phyloP scores from a whole-genome alignment of 1,140 invertebrate genomes.

The Dendroctonus ponderosae region DNA sequence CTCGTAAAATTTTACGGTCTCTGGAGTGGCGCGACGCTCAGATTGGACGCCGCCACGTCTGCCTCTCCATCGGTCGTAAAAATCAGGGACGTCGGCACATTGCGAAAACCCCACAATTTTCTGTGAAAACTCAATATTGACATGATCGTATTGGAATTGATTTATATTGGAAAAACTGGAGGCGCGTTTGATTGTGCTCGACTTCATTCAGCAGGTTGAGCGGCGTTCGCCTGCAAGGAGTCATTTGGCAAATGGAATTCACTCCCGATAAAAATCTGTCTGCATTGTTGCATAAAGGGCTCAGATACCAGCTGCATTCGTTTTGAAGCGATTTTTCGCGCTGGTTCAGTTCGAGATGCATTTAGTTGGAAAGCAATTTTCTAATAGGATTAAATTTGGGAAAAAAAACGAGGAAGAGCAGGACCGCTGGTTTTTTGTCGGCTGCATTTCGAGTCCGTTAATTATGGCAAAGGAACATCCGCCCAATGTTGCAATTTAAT shows the following conservation, averaged over 20 bases:
- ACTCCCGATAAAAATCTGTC: constrained; percentile 3
- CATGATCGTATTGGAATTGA: too few relatives aligned
- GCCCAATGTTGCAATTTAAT: too few relatives aligned
- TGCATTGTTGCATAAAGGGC: background rate
- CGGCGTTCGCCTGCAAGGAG: background rate
- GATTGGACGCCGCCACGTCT: constrained; percentile 45
- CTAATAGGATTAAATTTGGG: too few relatives aligned
- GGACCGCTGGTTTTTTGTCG: too few relatives aligned
- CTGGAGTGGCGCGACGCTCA: constrained; percentile 46
- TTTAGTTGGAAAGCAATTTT: background rate
- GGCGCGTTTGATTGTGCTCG: background rate
- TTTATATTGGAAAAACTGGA: background rate
- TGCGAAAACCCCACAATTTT: background rate
- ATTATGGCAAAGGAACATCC: too few relatives aligned
- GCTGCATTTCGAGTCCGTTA: too few relatives aligned
- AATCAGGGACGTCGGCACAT: constrained; percentile 40
- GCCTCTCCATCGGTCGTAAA: constrained; percentile 44
- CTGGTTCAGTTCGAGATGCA: background rate
- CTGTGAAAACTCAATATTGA: too few relatives aligned
- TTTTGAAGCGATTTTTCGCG: background rate
- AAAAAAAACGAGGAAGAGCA: too few relatives aligned
- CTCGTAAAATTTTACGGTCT: constrained; percentile 53
- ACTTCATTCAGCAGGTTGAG: background rate
- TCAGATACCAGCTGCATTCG: background rate
- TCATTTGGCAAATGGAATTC: constrained; percentile 6